A percentile compares a stretch with the other conserved stretches of the same genome.
phyloP scores from a whole-genome alignment of 2,797 vertebrate genomes.

The Oceanodroma leucorhoa region DNA sequence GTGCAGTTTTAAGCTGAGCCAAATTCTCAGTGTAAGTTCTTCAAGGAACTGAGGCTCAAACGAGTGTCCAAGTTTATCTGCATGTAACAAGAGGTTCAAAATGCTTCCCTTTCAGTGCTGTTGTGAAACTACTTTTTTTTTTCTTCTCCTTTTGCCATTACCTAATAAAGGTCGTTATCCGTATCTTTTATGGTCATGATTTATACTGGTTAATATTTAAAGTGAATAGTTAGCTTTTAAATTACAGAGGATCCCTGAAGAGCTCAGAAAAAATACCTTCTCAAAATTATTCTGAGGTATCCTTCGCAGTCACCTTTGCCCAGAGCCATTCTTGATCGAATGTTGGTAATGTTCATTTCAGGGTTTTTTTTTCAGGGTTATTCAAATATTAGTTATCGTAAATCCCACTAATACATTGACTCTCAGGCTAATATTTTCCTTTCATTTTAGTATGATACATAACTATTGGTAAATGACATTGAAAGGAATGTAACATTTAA shows the following conservation, averaged over 20 bases:
- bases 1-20: neutral
- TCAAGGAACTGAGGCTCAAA: neutral
- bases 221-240: neutral
- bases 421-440: conserved; percentile 70
- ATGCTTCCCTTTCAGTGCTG: neutral
- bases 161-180: neutral
- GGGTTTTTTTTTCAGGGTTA: conserved; percentile 46
- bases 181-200: neutral
- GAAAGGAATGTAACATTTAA: conserved; percentile 74
- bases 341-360: conserved; percentile 37
- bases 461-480: conserved; percentile 69
- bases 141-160: neutral
- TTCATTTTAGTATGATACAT: conserved; percentile 67
- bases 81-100: neutral
- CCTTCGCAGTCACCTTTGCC: conserved; percentile 45
- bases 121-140: neutral
- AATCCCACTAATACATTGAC: conserved; percentile 45
- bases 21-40: neutral
- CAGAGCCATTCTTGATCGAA: conserved; percentile 20
- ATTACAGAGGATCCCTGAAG: neutral
- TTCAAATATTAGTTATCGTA: conserved; percentile 69
- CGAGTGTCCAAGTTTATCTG: conserved; percentile 25
- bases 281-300: conserved; percentile 9
- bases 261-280: neutral
- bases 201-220: neutral